Base-by-base conservation (phyloP, 2,888 invertebrate genomes). In the Brachyptera risi region DNA sequence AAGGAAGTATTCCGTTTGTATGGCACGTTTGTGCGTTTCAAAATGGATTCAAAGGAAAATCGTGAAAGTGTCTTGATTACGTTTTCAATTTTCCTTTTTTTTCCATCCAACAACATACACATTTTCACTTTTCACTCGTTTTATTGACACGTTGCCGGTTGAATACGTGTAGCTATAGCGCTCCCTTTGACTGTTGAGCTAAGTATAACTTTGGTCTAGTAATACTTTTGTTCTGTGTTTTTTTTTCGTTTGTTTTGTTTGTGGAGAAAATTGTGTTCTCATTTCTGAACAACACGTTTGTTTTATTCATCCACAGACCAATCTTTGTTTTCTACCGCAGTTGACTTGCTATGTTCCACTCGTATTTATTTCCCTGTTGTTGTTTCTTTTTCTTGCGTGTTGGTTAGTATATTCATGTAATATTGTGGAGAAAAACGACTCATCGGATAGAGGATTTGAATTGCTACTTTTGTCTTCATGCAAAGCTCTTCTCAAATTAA, bases 31-130 rank as follows among this genome's bases (percentile, higher is more conserved):
- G 47, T 40, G 31, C 51, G 31, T 31, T 19, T 40, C 49, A 54
- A 54, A 59, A 58, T 13, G 38, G 37, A 54, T 54, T 59, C 59
- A 59, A 59, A 59, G 59, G 51, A 59, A 59, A 59, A 59, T 59
- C 59, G 26, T 40, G 42, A 24, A 58, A 51, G 59, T 54, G 54
- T 51, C 38, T 51, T 59, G 59, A 59, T 59, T 59, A 42, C 35
- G 47, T 59, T 49, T 56, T 59, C 49, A 50, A 31, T 54, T 54
- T 54, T 54, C 54, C 54, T 35, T 35, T 37, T 37, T 31, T 31
- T 9, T 51, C 50, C 54, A 24, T 3, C 2, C 24, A 47, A 17
- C 9, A 9, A 19, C 47, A 9, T 21, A 24, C 24, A 23, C 47
- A n/a, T 13, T 13, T 24, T 21, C 47, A 24, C 24, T 40, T 23